Evolutionary conservation across 2,888 invertebrate species (phyloP).

Genomic region (Cephus pulcher): DNA sequence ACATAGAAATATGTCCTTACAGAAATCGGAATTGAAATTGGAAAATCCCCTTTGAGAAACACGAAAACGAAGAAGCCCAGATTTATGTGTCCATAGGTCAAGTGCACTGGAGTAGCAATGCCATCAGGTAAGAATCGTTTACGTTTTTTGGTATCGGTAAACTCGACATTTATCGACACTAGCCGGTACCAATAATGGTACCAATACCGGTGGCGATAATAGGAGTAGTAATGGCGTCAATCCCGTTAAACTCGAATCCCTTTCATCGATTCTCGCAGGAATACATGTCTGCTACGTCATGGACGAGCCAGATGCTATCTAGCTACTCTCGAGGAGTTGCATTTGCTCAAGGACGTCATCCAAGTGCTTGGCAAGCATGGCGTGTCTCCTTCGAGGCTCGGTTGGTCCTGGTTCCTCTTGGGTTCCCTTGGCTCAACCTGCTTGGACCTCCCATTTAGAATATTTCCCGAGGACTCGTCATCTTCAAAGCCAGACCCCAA

Average conservation of each 20-base stretch:
- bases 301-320: constrained; percentile 34
- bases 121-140: background rate
- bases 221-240: constrained; percentile 14
- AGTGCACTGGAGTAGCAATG: background rate
- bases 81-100: background rate
- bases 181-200: background rate
- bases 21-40: too few relatives aligned
- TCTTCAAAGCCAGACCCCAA: background rate
- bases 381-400: constrained; percentile 15
- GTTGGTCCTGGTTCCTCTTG: background rate
- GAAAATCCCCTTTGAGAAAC: background rate
- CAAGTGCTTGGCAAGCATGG: constrained; percentile 48
- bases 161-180: background rate
- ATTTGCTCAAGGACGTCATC: constrained; percentile 45
- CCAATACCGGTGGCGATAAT: constrained; percentile 12
- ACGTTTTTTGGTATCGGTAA: background rate
- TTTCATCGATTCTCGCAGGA: constrained; percentile 33
- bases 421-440: background rate
- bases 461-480: background rate
- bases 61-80: background rate
- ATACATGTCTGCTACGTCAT: constrained; percentile 26
- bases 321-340: constrained; percentile 30
- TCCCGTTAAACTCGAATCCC: background rate
- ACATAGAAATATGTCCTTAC: background rate
- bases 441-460: background rate